Base-by-base conservation (phyloP, 2,797 vertebrate species). In the Tenualosa thibaudeaui region DNA sequence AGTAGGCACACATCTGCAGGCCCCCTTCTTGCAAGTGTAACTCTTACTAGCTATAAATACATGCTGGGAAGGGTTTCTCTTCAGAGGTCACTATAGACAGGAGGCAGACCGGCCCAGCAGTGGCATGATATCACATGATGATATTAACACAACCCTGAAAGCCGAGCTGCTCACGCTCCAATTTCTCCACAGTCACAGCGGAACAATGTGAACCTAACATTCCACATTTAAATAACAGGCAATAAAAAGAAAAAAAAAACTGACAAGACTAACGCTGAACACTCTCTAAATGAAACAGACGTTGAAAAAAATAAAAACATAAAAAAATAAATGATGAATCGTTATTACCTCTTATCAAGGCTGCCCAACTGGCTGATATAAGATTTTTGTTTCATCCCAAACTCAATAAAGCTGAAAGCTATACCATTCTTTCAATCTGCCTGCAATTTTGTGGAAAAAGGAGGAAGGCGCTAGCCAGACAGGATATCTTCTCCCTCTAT, bases 401-500 rank as follows among this genome's bases (percentile, higher is more conserved):
- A 84, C 58, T 82, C 24, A n/a, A 50, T 54, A 10, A 81, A 92
- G 92, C 92, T 92, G 91, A 92, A 90, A 89, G 90, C 87, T 89
- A 94, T 88, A 88, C 85, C 89, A 88, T 89, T 89, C 91, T 93
- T 87, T 89, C 87, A 87, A 89, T 87, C 88, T 91, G 88, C 86
- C 90, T 91, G 91, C 91, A 90, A 88, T 92, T 91, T 93, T 89
- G 88, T 88, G 89, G 88, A 87, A 92, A 94, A 89, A 92, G 90
- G 88, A 92, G 91, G 92, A 93, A 90, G 90, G 91, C 92, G 94
- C 94, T 94, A 95, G 94, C 94, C 95, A 94, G 94, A 94, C 87
- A 90, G 91, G 91, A 90, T 90, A 92, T 93, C 87, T 92, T 93
- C 91, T 43, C 50, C 90, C 89, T 90, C 90, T 92, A 95, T 96